Evolutionary conservation across 2,888 invertebrate species (phyloP), one percentile per base, ranked within the genome.

Genomic region (Dolichomitus sp.): DNA sequence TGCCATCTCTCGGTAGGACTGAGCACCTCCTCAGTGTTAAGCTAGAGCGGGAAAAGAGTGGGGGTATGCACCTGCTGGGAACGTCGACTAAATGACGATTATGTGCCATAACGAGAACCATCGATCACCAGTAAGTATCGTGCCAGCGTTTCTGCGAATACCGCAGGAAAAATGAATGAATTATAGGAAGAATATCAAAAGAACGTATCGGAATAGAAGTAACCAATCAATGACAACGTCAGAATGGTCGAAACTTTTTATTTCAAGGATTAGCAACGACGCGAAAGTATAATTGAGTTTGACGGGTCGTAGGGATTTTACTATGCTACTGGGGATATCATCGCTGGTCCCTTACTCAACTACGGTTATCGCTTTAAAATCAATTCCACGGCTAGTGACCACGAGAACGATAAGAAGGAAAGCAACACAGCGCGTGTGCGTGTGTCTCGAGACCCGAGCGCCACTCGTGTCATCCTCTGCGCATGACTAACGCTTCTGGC

Each of bases 1-100:
- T 52, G 80, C 74, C 80, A 74, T 80, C 80, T 19, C 33, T 74
- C 63, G 80, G 74, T 6, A 42, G 33, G 14, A 40, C 54, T 1
- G 14, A 40, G 42, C n/a, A 80, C 33, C 80, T 69, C 33, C 4
- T n/a, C 0, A 9, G 23, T 11, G 52, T 30, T 19, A 6, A 23
- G 6, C 17, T 4, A 14, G 27, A 19, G 7, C 6, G 48, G 37
- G 27, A 65, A 12, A 12, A 12, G 52, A 5, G 23, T 23, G 37
- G 9, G 5, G 37, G 17, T 59, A 9, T 1, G 2, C 14, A 37
- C n/a, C 37, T 33, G 37, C 9, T n/a, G 27, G 3, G 9, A 27
- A n/a, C 30, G 37, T 17, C 33, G 17, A 33, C 9, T 17, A 1
- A 4, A 27, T 37, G 12, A 23, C 23, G 23, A 40, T 65, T 42